Conservation (phyloP, 2,113 vertebrate species). For the Brachypteracias leptosomus region DNA sequence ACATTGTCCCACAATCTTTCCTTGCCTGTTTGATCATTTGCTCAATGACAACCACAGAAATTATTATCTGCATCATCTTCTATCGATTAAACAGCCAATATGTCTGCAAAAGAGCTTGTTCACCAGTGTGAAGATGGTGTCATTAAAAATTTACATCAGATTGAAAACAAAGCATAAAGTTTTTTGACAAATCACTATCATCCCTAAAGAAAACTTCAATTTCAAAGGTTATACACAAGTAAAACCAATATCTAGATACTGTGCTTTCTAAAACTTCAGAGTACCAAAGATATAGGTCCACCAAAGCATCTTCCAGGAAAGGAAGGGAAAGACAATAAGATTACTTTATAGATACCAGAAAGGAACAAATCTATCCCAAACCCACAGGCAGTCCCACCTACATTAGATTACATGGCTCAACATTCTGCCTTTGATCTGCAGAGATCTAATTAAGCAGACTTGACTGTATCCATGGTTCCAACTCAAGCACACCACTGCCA, state of each 20-base stretch:
- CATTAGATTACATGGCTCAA: background rate
- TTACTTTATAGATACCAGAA: background rate
- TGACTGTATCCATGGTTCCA: background rate
- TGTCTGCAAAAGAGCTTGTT: background rate
- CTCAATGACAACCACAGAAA: background rate
- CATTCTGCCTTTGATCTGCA: background rate
- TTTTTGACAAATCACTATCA: background rate
- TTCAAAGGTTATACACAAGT: background rate
- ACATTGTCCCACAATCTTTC: background rate
- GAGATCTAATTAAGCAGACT: background rate
- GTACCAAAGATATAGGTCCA: background rate
- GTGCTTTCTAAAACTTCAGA: background rate
- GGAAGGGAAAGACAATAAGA: background rate
- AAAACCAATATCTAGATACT: background rate
- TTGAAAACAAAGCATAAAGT: background rate
- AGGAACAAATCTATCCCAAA: background rate
- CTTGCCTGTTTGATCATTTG: background rate
- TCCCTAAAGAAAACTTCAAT: background rate
- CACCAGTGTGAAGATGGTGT: background rate
- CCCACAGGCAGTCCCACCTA: rapidly evolving
- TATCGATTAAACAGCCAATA: background rate
- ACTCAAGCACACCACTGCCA: background rate
- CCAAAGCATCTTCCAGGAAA: background rate
- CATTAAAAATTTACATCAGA: background rate
- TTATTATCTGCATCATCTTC: background rate